Evolutionary conservation across 1,140 invertebrate species (phyloP).

Genomic region (Calephelis virginiensis): DNA sequence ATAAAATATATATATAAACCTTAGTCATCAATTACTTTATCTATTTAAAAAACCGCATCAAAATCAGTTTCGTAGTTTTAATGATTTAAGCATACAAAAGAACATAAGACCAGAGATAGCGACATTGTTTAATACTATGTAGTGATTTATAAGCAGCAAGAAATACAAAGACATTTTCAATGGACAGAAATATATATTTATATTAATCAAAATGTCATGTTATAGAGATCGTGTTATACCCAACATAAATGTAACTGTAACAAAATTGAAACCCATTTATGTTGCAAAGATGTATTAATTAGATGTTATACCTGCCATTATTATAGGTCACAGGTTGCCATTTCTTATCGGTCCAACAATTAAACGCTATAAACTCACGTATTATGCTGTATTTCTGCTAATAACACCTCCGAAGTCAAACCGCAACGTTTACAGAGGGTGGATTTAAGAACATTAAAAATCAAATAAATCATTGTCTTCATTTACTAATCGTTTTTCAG

Average conservation of each 20-base stretch:
- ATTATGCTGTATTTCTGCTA: constrained; percentile 64
- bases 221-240: too few relatives aligned
- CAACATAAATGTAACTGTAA: neutral
- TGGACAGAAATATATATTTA: too few relatives aligned
- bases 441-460: constrained; percentile 53
- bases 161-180: too few relatives aligned
- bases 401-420: constrained; percentile 63
- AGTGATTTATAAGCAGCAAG: too few relatives aligned
- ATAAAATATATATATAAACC: too few relatives aligned
- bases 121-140: too few relatives aligned
- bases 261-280: neutral
- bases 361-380: constrained; percentile 71
- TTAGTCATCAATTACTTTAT: too few relatives aligned
- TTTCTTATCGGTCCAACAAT: constrained; percentile 71
- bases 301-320: constrained; percentile 63
- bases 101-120: too few relatives aligned
- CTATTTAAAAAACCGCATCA: too few relatives aligned
- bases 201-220: too few relatives aligned
- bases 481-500: constrained; percentile 29
- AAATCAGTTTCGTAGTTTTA: too few relatives aligned
- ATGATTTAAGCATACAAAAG: too few relatives aligned
- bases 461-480: constrained; percentile 55
- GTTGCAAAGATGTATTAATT: constrained; percentile 53
- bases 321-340: constrained; percentile 42
- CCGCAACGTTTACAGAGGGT: constrained; percentile 49